Conservation (phyloP, 1,140 invertebrate species). For the Drosophila sturtevanti region DNA sequence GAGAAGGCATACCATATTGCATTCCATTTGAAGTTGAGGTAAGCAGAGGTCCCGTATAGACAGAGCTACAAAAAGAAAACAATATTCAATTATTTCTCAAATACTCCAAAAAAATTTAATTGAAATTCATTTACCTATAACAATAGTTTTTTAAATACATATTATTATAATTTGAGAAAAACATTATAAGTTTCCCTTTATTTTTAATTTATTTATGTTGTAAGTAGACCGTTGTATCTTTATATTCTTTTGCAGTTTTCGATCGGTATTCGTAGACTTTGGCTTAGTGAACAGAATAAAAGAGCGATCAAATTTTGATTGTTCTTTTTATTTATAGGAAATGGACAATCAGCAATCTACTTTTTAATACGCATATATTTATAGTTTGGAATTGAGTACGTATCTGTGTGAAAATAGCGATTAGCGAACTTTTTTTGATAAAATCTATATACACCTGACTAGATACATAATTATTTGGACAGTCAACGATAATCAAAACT, state of each 20-base stretch:
- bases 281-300: background rate
- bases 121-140: conserved; percentile 63
- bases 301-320: background rate
- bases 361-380: background rate
- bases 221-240: background rate
- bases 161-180: conserved; percentile 79
- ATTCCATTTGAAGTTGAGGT: conserved; percentile 70
- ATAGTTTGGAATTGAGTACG: conserved; percentile 27
- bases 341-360: background rate
- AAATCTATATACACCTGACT: no score
- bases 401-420: conserved; percentile 56
- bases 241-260: background rate
- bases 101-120: background rate
- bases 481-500: no score
- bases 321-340: background rate
- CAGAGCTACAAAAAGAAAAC: conserved; percentile 55
- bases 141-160: conserved; percentile 81
- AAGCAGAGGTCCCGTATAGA: conserved; percentile 70
- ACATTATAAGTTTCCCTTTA: conserved; percentile 45
- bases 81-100: background rate
- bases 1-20: conserved; percentile 73
- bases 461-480: no score
- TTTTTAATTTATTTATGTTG: background rate
- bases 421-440: no score
- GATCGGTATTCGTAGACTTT: background rate